A percentile compares a stretch with the other conserved stretches of the same genome.
phyloP scores from a whole-genome alignment of 2,888 invertebrate genomes.

The Notocelia uddmanniana region DNA sequence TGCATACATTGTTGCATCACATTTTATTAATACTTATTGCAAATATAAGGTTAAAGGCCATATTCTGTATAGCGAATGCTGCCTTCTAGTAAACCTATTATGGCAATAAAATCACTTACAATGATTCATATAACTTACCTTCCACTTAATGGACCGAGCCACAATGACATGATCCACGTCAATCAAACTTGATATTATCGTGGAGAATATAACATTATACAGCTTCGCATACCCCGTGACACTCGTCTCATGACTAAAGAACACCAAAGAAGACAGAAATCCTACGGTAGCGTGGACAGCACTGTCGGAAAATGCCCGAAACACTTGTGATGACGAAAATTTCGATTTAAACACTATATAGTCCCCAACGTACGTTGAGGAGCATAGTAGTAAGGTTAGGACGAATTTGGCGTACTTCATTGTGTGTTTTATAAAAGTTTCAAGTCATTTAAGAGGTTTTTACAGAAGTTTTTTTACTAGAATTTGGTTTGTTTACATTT shows the following conservation, averaged over 20 bases:
- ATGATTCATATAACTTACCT: conserved; percentile 60
- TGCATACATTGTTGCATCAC: conserved; percentile 7
- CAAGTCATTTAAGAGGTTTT: neutral
- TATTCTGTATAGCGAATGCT: neutral
- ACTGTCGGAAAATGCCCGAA: conserved; percentile 69
- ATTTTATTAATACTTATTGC: neutral
- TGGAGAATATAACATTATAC: conserved; percentile 66
- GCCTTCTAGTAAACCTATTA: neutral
- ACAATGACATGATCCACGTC: conserved; percentile 77
- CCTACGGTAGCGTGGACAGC: conserved; percentile 69
- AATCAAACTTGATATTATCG: conserved; percentile 68
- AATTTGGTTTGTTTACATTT: conserved; percentile 41
- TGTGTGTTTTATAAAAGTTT: conserved; percentile 39
- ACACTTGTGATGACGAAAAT: conserved; percentile 63
- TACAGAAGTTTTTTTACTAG: conserved; percentile 1
- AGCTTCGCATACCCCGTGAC: conserved; percentile 55
- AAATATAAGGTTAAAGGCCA: neutral
- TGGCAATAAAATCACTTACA: neutral
- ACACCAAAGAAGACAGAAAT: conserved; percentile 65
- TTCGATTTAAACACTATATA: conserved; percentile 72
- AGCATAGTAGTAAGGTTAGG: conserved; percentile 59
- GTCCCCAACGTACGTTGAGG: conserved; percentile 67
- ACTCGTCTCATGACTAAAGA: conserved; percentile 64
- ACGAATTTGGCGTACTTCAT: conserved; percentile 65
- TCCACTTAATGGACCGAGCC: conserved; percentile 70